phyloP scores from a whole-genome alignment of 2,888 invertebrate genomes.

The Nephrotoma guestfalica region DNA sequence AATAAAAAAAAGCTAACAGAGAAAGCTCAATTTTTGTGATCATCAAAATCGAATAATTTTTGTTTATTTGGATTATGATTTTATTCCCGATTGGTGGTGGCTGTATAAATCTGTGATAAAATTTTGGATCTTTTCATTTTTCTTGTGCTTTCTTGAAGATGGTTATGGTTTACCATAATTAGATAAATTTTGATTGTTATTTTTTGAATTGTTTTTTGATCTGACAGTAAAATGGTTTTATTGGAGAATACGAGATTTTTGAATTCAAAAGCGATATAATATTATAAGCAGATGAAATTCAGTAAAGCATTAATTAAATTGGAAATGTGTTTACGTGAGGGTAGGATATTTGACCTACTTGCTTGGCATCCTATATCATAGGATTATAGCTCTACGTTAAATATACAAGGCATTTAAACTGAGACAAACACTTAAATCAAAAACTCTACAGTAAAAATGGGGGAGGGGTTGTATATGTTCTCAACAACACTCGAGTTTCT shows the following conservation, averaged over 20 bases:
- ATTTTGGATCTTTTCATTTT: neutral
- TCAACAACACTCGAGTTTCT: too few relatives aligned
- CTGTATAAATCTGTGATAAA: neutral
- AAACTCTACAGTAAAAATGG: too few relatives aligned
- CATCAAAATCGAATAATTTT: neutral
- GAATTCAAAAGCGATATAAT: too few relatives aligned
- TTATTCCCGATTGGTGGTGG: neutral
- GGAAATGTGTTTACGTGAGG: too few relatives aligned
- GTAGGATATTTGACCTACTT: too few relatives aligned
- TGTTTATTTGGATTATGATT: neutral
- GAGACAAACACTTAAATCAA: too few relatives aligned
- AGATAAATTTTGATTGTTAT: neutral
- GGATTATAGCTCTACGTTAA: too few relatives aligned
- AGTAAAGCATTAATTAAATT: too few relatives aligned
- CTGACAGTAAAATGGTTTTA: neutral
- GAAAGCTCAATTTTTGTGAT: neutral
- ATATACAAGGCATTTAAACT: too few relatives aligned
- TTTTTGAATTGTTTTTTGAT: neutral
- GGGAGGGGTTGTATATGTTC: too few relatives aligned
- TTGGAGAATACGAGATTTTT: neutral
- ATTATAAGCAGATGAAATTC: too few relatives aligned
- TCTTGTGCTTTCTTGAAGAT: neutral
- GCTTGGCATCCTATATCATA: too few relatives aligned
- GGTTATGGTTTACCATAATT: neutral
- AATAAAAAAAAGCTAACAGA: neutral